Evolutionary conservation across 2,797 vertebrate genomes (phyloP).

Genomic region (Melanotaenia nigrans): DNA sequence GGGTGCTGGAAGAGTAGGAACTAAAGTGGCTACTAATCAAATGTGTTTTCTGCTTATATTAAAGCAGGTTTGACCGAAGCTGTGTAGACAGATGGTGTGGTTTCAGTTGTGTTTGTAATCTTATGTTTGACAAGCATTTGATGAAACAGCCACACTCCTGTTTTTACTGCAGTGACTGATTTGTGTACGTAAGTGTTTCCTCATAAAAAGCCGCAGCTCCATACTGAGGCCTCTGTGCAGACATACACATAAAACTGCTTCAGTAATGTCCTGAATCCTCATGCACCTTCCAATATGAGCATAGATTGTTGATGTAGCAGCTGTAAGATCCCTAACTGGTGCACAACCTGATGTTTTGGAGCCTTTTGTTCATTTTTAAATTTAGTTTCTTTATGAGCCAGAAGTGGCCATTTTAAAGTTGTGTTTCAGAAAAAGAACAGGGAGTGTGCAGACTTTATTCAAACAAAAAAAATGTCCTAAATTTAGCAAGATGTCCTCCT

Average conservation of each 20-base stretch:
- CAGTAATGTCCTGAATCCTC: not conserved
- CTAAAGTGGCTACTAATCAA: not conserved
- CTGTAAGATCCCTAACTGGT: not conserved
- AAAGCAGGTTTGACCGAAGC: not conserved
- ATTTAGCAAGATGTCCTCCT: too few relatives aligned
- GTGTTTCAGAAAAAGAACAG: too few relatives aligned
- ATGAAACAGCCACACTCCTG: conserved; percentile 3
- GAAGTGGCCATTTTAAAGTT: too few relatives aligned
- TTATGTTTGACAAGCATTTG: not conserved
- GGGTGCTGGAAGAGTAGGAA: not conserved
- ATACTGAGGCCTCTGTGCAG: not conserved
- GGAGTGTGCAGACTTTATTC: too few relatives aligned
- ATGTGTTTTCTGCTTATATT: not conserved
- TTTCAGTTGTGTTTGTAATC: not conserved
- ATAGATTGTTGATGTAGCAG: not conserved
- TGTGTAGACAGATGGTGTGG: not conserved
- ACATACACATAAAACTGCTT: not conserved
- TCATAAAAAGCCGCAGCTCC: not conserved
- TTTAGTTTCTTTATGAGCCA: not conserved
- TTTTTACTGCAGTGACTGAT: conserved; percentile 1
- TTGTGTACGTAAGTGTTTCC: not conserved
- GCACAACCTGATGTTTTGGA: not conserved
- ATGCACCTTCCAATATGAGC: not conserved
- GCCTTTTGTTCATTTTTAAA: not conserved
- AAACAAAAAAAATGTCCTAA: too few relatives aligned